Base-by-base conservation (phyloP, 2,113 vertebrate genomes). In the Rhynchomys soricoides region DNA sequence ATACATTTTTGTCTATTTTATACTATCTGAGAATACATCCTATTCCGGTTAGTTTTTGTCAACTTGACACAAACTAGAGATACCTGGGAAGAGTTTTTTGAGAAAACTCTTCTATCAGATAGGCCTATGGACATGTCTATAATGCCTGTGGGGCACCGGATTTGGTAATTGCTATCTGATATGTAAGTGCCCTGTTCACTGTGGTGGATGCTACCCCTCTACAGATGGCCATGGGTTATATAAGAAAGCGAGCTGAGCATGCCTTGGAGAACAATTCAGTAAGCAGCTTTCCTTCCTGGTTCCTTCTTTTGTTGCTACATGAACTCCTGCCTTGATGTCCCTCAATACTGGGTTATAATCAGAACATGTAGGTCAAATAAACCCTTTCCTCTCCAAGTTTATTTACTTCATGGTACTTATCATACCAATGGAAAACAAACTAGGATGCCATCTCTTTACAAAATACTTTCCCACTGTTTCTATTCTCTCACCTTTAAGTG, bases 401-500 rank as follows among this genome's bases (percentile, higher is more conserved):
- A 26, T 81, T 81, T 57, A 22, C 19, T 37, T 81, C 52, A 15
- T 57, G 37, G 52, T 57, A 57, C 40, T 83, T 79, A 79, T 83
- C 79, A 83, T 15, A 59, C 37, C 13, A 59, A 59, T 29, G 22
- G 6, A 29, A 26, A 43, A 9, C 19, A 83, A 43, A 57, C 22
- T 62, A 43, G 55, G n/a, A 83, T 8, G 17, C 3, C 37, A 73
- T 91, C 43, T 73, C 50, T 95, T 90, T 66, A 26, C 74, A 82
- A 81, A 93, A 94, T 78, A 26, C 29, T 34, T 90, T 89, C 12
- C 24, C 82, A 86, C 45, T 12, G 5, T 2, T 40, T 43, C 22
- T 57, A 74, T 90, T 43, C 45, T 92, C 37, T 96, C 16, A 26
- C 92, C 21, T 92, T 79, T 93, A 91, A 93, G 73, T 86, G 45